Conservation (phyloP, 2,888 invertebrate genomes). For the Nipponacmea schrenckii region DNA sequence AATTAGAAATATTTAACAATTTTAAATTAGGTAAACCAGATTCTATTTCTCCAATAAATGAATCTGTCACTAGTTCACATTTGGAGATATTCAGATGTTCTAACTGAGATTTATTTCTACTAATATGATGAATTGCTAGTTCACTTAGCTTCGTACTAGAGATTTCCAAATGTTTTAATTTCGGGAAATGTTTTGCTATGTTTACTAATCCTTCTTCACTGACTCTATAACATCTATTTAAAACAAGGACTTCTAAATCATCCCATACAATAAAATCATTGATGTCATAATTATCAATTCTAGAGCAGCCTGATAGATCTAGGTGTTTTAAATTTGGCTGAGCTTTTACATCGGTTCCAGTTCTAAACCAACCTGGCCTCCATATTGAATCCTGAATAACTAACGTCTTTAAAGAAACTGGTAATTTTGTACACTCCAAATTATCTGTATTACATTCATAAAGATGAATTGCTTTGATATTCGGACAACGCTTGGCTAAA, state of each 20-base stretch:
- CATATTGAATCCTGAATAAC: constrained; percentile 40
- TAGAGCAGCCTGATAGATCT: constrained; percentile 35
- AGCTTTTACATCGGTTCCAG: constrained; percentile 17
- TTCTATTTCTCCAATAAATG: constrained; percentile 34
- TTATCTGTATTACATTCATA: constrained; percentile 40
- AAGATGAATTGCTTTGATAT: constrained; percentile 43
- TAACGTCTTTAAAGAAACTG: constrained; percentile 38
- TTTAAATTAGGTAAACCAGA: constrained; percentile 37
- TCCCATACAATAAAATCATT: constrained; percentile 38
- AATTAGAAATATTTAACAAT: constrained; percentile 36
- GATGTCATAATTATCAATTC: constrained; percentile 45
- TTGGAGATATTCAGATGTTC: constrained; percentile 34
- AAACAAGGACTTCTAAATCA: constrained; percentile 36
- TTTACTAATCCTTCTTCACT: constrained; percentile 36
- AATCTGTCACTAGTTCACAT: constrained; percentile 36
- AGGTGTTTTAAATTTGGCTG: constrained; percentile 41
- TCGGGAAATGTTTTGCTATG: constrained; percentile 35
- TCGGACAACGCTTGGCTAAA: constrained; percentile 53
- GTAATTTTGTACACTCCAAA: constrained; percentile 39
- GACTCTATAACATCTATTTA: constrained; percentile 49
- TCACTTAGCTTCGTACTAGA: constrained; percentile 36
- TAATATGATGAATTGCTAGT: constrained; percentile 47
- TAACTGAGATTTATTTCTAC: constrained; percentile 37
- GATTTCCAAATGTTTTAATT: constrained; percentile 38
- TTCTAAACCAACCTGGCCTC: constrained; percentile 49